Evolutionary conservation across 2,113 vertebrate species (phyloP).

Genomic region (Muntiacus reevesi): DNA sequence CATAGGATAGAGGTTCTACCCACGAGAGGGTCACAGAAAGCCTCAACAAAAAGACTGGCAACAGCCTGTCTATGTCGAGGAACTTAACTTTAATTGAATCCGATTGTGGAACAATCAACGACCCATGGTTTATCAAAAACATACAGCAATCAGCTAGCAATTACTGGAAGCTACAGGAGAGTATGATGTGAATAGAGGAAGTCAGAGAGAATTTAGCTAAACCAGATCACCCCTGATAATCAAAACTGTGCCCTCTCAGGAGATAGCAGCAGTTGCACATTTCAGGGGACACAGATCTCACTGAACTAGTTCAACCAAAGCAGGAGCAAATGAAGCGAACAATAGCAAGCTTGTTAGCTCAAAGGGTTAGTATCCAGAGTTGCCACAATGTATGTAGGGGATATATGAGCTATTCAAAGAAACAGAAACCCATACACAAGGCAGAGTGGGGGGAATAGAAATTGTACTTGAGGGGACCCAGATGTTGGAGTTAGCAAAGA

Average conservation of each 20-base stretch:
- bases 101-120: not conserved
- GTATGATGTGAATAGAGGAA: not conserved
- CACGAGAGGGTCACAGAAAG: not conserved
- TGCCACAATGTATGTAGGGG: not conserved
- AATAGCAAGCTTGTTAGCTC: not conserved
- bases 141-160: not conserved
- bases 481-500: not conserved
- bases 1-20: not conserved
- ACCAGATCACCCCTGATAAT: not conserved
- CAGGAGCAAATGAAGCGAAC: not conserved
- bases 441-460: not conserved
- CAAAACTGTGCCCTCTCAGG: not conserved
- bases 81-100: not conserved
- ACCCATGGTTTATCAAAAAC: not conserved
- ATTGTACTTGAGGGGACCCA: not conserved
- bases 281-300: not conserved
- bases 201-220: not conserved
- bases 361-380: not conserved
- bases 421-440: not conserved
- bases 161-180: not conserved
- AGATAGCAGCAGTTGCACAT: not conserved
- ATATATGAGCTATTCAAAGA: not conserved
- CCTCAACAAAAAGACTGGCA: not conserved
- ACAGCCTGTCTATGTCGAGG: not conserved
- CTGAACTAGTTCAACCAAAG: not conserved